Base-by-base conservation (phyloP, 2,888 invertebrate species). In the Drosophila kokeensis region DNA sequence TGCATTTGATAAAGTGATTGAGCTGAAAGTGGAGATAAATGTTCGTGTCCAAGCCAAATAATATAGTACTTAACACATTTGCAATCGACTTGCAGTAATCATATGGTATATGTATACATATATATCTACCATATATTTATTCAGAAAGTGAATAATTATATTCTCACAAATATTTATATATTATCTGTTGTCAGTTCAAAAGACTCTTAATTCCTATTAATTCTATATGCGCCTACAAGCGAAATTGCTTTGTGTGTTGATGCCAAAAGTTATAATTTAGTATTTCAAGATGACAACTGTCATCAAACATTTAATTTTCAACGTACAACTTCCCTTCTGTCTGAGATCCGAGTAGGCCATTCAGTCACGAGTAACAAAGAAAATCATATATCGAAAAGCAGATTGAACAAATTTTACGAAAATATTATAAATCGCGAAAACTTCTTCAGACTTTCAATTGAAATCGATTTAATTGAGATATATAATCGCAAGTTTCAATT, bases 401-500 rank as follows among this genome's bases (percentile, higher is more conserved):
- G n/a, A 29, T 27, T 36, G 5, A n/a, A 36, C 13, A 50, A 65
- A 57, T 36, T 57, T 24, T 40, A 65, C 55, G 11, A 34, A 65
- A 49, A 21, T 24, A 38, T 13, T 30, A 27, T 32, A 64, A 45
- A 48, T 30, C 36, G 30, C 30, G 11, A 4, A 45, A 67, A 24
- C 48, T 62, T 11, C 30, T 24, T 48, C 21, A 21, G 11, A 13
- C 32, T 68, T 59, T 13, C 42, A 38, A 50, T 36, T 18, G 18
- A 40, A 34, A 34, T 27, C 13, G 18, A 1, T 40, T 66, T 18
- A 27, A 52, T 29, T 45, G 2, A 11, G 30, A 42, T 55, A 30
- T 8, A 18, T 24, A 32, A 1, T 24, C 36, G 3, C 18, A 38
- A 52, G 24, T 13, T 24, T 34, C 13, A 6, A 6, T 7, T 27